Evolutionary conservation across 2,888 invertebrate genomes (phyloP), one percentile per base, ranked within the genome.

Genomic region (Stegana nigrithorax): DNA sequence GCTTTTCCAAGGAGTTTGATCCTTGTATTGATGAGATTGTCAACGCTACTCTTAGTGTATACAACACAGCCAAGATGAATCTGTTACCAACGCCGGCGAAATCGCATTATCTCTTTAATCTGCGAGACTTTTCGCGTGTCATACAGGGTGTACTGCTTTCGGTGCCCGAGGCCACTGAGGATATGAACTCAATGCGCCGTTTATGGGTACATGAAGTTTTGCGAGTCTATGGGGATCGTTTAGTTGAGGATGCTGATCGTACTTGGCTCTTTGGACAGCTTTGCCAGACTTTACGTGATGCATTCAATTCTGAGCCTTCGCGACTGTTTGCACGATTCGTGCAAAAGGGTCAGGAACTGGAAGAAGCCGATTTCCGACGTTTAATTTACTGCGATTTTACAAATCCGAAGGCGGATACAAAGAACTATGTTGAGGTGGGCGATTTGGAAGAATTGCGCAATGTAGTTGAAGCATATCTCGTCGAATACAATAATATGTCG

Each of bases 141-240:
- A 93, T 98, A 76, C 87, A 94, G 92, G 97, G 97, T 7, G 93
- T 97, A 0, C 86, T 97, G 5, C 85, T 97, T 1, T 97, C 97
- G 0, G 94, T 95, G 4, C 97, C 97, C 0, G 96, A 96, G 87
- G 94, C 95, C 3, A 94, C 94, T 79, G 93, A 94, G 71, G 93
- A 94, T 70, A 86, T 95, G 26, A 88, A 90, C 51, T 91, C 93
- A 0, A 94, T 97, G 89, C 95, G 97, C 77, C 88, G 96, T 59
- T 87, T 97, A 0, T 98, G 97, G 97, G 92, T 96, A 0, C 97
- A 97, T 82, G 97, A 97, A 87, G 91, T 96, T 26, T 87, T 96
- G 67, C 89, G 98, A 2, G 97, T 97, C 0, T 98, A 96, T 84
- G 92, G 94, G 62, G 98, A 98, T 86, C 92, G 97, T 59, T 88